phyloP scores from a whole-genome alignment of 2,113 vertebrate genomes.

The Nibea albiflora region DNA sequence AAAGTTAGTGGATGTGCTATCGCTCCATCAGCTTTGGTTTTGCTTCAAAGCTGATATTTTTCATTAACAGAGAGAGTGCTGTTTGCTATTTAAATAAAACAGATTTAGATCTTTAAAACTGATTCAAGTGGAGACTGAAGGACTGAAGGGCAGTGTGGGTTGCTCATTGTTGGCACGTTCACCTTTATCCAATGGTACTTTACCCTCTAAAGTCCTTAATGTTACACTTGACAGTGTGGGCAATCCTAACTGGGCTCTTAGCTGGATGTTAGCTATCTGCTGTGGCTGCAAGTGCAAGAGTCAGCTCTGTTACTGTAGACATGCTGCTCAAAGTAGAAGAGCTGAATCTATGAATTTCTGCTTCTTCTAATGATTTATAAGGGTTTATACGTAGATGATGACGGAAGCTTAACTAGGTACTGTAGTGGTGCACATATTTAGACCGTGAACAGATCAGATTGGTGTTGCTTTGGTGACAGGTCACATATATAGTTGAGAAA shows the following conservation, averaged over 20 bases:
- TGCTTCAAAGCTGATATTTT: conserved; percentile 38
- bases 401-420: not conserved
- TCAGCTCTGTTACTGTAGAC: conserved; percentile 13
- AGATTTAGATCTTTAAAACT: not conserved
- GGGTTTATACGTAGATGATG: not conserved
- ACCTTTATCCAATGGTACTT: not conserved
- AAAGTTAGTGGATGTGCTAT: conserved; percentile 29
- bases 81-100: not conserved
- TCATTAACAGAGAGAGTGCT: not conserved
- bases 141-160: not conserved
- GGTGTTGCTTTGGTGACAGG: conserved; percentile 3
- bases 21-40: conserved; percentile 51
- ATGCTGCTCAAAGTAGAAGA: not conserved
- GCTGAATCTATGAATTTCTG: not conserved
- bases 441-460: conserved; percentile 16
- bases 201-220: not conserved
- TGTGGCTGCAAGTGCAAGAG: not conserved
- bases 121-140: not conserved
- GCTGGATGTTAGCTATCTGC: not conserved
- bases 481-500: conserved; percentile 7
- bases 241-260: not conserved
- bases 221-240: not conserved
- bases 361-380: not conserved
- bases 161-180: conserved; percentile 6
- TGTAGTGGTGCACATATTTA: conserved; percentile 13